A percentile compares a stretch with the other conserved stretches of the same genome.
phyloP scores from a whole-genome alignment of 1,140 invertebrate species.

The Diplogasteroides magnus region DNA sequence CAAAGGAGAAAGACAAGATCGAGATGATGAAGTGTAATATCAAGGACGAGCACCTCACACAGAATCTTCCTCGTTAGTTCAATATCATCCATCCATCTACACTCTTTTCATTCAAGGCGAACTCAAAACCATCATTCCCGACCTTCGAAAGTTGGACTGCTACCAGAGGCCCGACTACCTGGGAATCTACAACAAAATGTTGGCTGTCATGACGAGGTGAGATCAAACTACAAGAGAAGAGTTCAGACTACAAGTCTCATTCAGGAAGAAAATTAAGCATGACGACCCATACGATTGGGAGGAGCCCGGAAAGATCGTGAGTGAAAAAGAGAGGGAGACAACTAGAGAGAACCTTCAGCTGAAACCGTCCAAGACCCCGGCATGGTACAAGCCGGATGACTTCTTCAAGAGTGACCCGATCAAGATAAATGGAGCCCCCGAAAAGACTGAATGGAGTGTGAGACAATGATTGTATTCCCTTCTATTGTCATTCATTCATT shows the following conservation, averaged over 20 bases:
- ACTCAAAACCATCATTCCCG: neutral
- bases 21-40: slow-evolving; percentile 35
- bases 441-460: neutral
- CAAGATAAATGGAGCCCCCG: slow-evolving; percentile 24
- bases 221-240: neutral
- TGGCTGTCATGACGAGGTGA: neutral
- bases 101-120: slow-evolving; percentile 2
- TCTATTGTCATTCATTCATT: too few relatives aligned
- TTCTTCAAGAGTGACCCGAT: slow-evolving; percentile 28
- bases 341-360: too few relatives aligned
- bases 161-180: slow-evolving; percentile 29
- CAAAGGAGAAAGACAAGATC: slow-evolving; percentile 3
- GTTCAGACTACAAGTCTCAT: neutral
- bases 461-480: neutral
- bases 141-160: slow-evolving; percentile 16
- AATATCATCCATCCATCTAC: neutral
- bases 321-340: too few relatives aligned
- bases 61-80: slow-evolving; percentile 27
- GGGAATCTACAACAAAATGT: neutral
- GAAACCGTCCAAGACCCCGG: slow-evolving; percentile 5
- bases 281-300: slow-evolving; percentile 31
- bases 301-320: too few relatives aligned
- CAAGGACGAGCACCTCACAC: slow-evolving; percentile 22
- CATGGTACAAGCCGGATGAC: neutral
- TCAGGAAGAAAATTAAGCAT: slow-evolving; percentile 8